Conservation (phyloP, 92 coral and sea anemone genomes). For the Scolanthus callimorphus region DNA sequence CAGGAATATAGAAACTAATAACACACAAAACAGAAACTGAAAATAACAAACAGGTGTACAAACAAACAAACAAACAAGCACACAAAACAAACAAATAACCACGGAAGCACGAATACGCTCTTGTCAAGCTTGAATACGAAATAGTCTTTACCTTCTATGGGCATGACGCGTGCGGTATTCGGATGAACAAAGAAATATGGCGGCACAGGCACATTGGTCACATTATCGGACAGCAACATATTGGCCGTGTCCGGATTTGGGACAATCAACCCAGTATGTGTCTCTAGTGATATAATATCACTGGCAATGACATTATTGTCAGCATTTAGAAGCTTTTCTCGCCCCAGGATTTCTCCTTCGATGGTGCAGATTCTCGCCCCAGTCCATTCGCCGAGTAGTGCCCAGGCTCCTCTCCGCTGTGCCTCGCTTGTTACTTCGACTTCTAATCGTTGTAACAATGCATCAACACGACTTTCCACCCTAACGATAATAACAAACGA, state of each 20-base stretch:
- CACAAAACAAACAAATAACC: too few species aligned
- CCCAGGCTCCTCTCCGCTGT: slow-evolving; percentile 96
- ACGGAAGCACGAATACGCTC: too few species aligned
- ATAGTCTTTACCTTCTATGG: slow-evolving; percentile 87
- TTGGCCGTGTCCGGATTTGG: slow-evolving; percentile 80
- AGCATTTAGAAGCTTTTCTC: slow-evolving; percentile 67
- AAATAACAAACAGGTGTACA: neutral
- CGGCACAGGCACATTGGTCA: slow-evolving; percentile 89
- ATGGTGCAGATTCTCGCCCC: slow-evolving; percentile 88
- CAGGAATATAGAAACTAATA: too few species aligned
- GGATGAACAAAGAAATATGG: slow-evolving; percentile 89
- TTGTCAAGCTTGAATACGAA: too few species aligned
- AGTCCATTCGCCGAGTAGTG: slow-evolving; percentile 80
- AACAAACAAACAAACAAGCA: too few species aligned
- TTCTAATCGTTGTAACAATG: slow-evolving; percentile 77
- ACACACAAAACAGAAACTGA: neutral
- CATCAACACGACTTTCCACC: slow-evolving; percentile 86
- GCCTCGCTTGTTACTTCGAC: slow-evolving; percentile 96
- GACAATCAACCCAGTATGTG: slow-evolving; percentile 79
- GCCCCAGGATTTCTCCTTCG: slow-evolving; percentile 81
- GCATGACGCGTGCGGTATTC: slow-evolving; percentile 85
- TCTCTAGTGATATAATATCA: slow-evolving; percentile 66
- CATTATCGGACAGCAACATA: slow-evolving; percentile 89
- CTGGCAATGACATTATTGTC: slow-evolving; percentile 74
- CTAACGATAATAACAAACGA: too few species aligned